Base-by-base conservation (phyloP, 1,140 invertebrate species). In the Drosophila nasuta region DNA sequence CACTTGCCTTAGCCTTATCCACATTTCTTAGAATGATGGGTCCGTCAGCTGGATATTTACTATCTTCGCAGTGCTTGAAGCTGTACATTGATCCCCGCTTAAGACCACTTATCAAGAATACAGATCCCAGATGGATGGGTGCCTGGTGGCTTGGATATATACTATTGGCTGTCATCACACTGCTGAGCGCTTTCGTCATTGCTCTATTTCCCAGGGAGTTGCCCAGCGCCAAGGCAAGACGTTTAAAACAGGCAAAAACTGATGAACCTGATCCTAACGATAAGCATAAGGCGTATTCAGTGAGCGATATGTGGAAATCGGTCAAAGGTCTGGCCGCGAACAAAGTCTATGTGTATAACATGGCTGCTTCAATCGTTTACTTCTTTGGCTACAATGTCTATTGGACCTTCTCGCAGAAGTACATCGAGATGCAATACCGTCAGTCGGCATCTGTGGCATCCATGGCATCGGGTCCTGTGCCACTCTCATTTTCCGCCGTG, bases 111-210 rank as follows among this genome's bases (percentile, higher is more conserved):
- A 96, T 96, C 20, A 93, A 92, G 5, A 94, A 93, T 7, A 93
- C 94, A 68, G 96, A 96, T 93, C 95, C 96, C 1, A 93, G 95
- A 71, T 96, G 96, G 96, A 75, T 96, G 17, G 96, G 96, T 2
- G 96, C 96, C n/a, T 97, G 96, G 96, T 97, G 96, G 96, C 71
- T 96, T n/a, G 97, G 97, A 20, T 97, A 94, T 96, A 93, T 96
- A 20, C 93, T 96, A n/a, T 91, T 96, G 38, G 95, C 94, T 1
- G 82, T 93, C 1, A 72, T 95, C 0, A 93, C 95, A 0, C 93
- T 95, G 8, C 6, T 95, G 2, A 94, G 94, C 38, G 94, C 94
- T 0, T 91, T 94, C 11, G 75, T 95, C 1, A 92, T 96, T 33
- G 93, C 94, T 0, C 90, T 96, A 7, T 95, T 96, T 73, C 95